Evolutionary conservation across 2,888 invertebrate genomes (phyloP).

Genomic region (Callinectes sapidus): DNA sequence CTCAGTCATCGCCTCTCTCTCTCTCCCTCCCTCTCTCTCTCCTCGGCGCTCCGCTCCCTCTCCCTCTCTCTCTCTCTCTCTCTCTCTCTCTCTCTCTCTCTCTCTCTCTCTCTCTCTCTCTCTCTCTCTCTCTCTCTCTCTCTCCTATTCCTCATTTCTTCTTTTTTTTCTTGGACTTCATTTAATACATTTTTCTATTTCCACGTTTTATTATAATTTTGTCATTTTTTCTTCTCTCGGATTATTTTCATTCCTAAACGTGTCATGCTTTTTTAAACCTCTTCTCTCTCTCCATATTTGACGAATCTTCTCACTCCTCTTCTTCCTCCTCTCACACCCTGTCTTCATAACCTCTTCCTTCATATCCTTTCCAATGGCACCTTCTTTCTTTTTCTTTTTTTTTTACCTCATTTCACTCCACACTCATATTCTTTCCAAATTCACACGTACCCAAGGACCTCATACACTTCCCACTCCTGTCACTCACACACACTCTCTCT

Average conservation of each 20-base stretch:
- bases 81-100: not conserved
- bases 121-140: not conserved
- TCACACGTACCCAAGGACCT: not conserved
- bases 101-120: not conserved
- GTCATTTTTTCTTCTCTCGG: not conserved
- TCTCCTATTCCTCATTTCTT: not conserved
- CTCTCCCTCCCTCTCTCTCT: not conserved
- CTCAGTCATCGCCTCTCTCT: too few relatives aligned
- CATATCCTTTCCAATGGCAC: not conserved
- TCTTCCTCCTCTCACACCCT: not conserved
- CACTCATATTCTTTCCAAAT: not conserved
- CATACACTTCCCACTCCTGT: not conserved
- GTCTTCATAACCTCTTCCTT: not conserved
- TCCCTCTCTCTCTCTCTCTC: not conserved
- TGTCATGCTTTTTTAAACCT: not conserved
- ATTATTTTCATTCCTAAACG: not conserved
- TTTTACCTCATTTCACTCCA: not conserved
- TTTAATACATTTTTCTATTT: not conserved
- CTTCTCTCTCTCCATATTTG: not conserved
- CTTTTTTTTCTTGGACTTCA: not conserved
- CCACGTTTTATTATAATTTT: not conserved
- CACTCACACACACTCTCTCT: not conserved
- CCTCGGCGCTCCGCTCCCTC: too few relatives aligned
- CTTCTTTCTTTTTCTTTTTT: not conserved
- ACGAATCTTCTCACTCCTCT: not conserved